Base-by-base conservation (phyloP, 2,797 vertebrate genomes). In the Ambastaia sidthimunki region DNA sequence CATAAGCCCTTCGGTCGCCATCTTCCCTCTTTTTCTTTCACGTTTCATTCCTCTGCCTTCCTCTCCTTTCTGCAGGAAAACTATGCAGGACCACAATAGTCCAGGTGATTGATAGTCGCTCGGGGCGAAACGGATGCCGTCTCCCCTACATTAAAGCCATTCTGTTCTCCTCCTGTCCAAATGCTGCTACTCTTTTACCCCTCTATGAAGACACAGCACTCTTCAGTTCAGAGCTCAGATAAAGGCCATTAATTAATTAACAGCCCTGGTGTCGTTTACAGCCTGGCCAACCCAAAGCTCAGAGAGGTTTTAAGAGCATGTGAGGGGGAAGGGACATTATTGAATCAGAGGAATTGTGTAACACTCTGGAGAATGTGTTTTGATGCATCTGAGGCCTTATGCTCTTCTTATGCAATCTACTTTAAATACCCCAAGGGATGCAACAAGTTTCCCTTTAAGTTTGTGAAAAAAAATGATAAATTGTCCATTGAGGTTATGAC, bases 221-320 rank as follows among this genome's bases (percentile, higher is more conserved):
- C 76, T 47, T n/a, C 9, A 34, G 48, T 23, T 34, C 87, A 84
- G 86, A 54, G 80, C 66, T 86, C 90, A 71, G 89, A 89, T 86
- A 85, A 84, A 87, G 82, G 71, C 84, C 91, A 93, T 95, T 91
- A 93, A 95, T 94, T 94, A 95, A 94, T 95, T 89, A 94, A 90
- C 80, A 90, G 83, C 80, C 59, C 88, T 25, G 92, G 94, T 95
- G 92, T 94, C 76, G 83, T 92, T 94, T 95, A 94, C 94, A 93
- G 88, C 86, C 85, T 74, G 76, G 84, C 78, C 86, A 88, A 84
- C 84, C 62, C 65, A 82, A 87, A 62, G 86, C 86, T 73, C 28
- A 52, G 85, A 85, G 84, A 87, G 80, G 88, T 89, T 85, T 59
- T 82, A 86, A 88, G 89, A 88, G 86, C 88, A 59, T 65, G 44